A percentile compares a stretch with the other conserved stretches of the same genome.
Conservation (phyloP, 2,888 invertebrate species). For the Tipula helvola region DNA sequence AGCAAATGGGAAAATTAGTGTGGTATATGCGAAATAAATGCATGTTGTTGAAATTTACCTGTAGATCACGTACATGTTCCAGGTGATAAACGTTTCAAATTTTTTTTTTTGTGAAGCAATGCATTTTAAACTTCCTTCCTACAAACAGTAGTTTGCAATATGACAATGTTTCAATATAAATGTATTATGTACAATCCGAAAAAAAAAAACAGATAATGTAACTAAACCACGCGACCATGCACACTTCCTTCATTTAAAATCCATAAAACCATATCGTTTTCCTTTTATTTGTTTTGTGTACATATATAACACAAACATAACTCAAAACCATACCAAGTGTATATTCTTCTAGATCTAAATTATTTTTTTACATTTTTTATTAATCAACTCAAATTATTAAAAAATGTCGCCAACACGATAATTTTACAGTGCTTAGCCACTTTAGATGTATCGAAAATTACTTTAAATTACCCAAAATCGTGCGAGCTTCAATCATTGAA, state of each 20-base stretch:
- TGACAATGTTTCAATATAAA: not conserved
- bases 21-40: not conserved
- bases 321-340: not conserved
- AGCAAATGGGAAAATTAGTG: not conserved
- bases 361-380: not conserved
- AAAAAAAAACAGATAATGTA: not conserved
- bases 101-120: not conserved
- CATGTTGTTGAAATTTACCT: not conserved
- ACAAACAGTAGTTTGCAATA: not conserved
- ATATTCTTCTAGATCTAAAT: not conserved
- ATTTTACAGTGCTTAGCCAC: not conserved
- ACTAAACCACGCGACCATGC: not conserved
- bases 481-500: not conserved
- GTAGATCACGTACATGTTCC: not conserved
- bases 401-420: not conserved
- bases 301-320: not conserved
- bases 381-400: not conserved
- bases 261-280: not conserved
- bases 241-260: not conserved
- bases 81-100: not conserved
- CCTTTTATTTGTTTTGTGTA: not conserved
- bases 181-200: not conserved
- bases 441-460: not conserved
- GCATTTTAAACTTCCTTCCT: not conserved
- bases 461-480: not conserved